Base-by-base conservation (phyloP, 35 echinoderm and acorn worm genomes). In the Acanthaster planci region DNA sequence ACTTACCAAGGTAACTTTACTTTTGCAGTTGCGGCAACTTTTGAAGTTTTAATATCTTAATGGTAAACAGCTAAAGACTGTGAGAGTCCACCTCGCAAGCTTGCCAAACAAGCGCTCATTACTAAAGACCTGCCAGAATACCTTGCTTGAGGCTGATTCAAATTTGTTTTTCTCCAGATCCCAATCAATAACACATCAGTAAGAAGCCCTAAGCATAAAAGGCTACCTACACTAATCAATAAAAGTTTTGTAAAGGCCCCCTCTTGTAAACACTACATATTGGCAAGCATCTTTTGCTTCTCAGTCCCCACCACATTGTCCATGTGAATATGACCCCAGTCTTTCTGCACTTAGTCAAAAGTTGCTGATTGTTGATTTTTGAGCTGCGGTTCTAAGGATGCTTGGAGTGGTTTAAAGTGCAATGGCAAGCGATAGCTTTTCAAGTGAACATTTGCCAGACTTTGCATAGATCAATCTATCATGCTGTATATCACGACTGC, bases 161-260 rank as follows among this genome's bases (percentile, higher is more conserved):
- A 72, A 72, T 31, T 34, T 72, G 64, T 72, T 72, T 72, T 72
- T 12, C 42, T n/a, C n/a, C 64, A 21, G 64, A 31, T 72, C 34
- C 64, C 14, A 72, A 72, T 72, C 64, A 72, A 72, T 72, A 72
- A 72, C 64, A 72, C 7, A 34, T 72, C 64, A 72, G 26, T 72
- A 72, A 26, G 64, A 72, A 72, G 64, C 18, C 14, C 23, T 35
- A 72, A 72, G 64, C 18, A 34, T 72, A 26, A 72, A 72, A 72
- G 64, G 29, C 64, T 72, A 19, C 64, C 64, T 0, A 30, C 26
- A 34, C 64, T 29, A 72, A 72, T 72, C 64, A 72, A 72, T 72
- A 72, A 72, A 14, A 35, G 64, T 10, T 72, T 26, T 72, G 42
- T 26, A 31, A 36, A 14, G 30, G 23, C 22, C 18, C 64, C 64